phyloP scores from a whole-genome alignment of 2,797 vertebrate genomes.

The Allobates femoralis region DNA sequence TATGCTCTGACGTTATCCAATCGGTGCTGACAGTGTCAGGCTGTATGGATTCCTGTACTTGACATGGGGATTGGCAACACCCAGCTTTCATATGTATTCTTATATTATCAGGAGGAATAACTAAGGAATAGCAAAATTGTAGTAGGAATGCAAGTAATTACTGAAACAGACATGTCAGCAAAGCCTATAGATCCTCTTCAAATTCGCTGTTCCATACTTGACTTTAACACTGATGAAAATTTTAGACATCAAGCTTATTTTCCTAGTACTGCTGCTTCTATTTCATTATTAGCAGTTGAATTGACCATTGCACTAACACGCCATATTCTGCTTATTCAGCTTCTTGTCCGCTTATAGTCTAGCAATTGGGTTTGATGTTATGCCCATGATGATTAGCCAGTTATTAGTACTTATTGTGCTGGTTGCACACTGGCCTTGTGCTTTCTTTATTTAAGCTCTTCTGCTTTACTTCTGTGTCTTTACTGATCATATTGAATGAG shows the following conservation, averaged over 20 bases:
- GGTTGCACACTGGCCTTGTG: neutral
- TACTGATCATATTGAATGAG: neutral
- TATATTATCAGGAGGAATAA: no score
- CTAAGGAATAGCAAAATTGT: no score
- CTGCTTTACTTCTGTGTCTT: neutral
- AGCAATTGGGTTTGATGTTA: conserved; percentile 24
- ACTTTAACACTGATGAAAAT: neutral
- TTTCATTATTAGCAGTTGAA: neutral
- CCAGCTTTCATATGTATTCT: no score
- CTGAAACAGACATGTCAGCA: no score
- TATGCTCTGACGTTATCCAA: no score
- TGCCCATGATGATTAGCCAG: neutral
- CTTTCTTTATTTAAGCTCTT: no score
- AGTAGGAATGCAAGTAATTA: no score
- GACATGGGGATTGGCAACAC: no score
- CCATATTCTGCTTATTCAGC: neutral
- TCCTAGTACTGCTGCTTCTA: conserved; percentile 45
- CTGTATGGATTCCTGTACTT: no score
- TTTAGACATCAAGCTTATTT: neutral
- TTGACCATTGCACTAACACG: conserved; percentile 31
- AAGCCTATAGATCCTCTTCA: no score
- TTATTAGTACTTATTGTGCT: neutral
- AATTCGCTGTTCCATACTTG: neutral
- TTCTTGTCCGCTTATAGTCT: neutral
- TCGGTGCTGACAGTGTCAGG: no score